Evolutionary conservation across 1,140 invertebrate genomes (phyloP), one percentile per base, ranked within the genome.

Genomic region (Holcopasites calliopsidis): DNA sequence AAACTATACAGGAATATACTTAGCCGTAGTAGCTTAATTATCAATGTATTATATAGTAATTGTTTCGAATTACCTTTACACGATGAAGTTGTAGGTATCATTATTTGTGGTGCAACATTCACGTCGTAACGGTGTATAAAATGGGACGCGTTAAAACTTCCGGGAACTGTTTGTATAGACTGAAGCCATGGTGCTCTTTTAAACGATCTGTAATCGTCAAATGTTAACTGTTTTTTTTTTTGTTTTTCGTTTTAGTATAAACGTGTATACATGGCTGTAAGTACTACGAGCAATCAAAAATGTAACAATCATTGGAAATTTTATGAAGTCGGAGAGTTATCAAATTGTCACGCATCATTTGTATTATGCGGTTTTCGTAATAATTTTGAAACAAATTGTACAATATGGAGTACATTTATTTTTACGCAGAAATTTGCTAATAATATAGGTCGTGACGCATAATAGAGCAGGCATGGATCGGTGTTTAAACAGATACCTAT

Each of bases 11-110:
- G 69, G 71, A 77, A 62, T 69, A 74, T 79, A 33, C 76, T 73
- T 82, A 85, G 55, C 58, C 85, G 82, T 70, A 82, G 44, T 79
- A 86, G 81, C 35, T 54, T 83, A 81, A 81, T 85, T 77, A 58
- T 77, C 23, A 70, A 58, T 83, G 52, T 80, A 79, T 78, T 83
- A 87, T 79, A 73, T 49, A 75, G 49, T 66, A 74, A 61, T 40
- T 77, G 70, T 86, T 65, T 86, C 74, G 35, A 85, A 77, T 85
- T 68, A 69, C 83, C 49, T 77, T 76, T 61, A 57, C 52, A 23
- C 78, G 50, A 66, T 85, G 49, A 77, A 79, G 55, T 88, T 87
- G 88, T 88, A 88, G 85, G 82, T 86, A 82, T 84, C 66, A 80
- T 83, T 87, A 79, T 82, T 78, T 61, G 79, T n/a, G n/a, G n/a